Evolutionary conservation across 2,113 vertebrate species (phyloP).

Genomic region (Machaerirhynchus nigripectus): DNA sequence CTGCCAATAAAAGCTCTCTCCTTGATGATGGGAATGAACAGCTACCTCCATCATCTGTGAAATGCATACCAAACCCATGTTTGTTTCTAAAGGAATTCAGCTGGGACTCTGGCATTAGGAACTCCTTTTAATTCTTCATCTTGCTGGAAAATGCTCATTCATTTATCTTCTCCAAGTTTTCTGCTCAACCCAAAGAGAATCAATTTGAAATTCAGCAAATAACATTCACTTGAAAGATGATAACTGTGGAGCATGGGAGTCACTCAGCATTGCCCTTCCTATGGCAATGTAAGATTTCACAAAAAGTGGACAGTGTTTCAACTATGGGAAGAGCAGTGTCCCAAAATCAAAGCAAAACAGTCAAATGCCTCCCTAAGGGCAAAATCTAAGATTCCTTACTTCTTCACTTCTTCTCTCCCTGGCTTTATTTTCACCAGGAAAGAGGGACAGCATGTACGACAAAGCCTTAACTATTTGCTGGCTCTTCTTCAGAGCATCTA

Average conservation of each 20-base stretch:
- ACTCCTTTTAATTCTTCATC: background rate
- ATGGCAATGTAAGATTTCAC: background rate
- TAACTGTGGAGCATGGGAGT: background rate
- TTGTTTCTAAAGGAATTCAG: constrained; percentile 28
- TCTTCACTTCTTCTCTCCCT: background rate
- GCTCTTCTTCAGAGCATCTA: background rate
- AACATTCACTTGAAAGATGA: background rate
- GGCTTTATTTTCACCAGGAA: background rate
- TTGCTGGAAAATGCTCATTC: background rate
- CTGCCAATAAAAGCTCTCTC: background rate
- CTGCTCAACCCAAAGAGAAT: constrained; percentile 27
- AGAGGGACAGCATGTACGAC: background rate
- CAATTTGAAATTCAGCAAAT: constrained; percentile 22
- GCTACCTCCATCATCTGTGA: constrained; percentile 23
- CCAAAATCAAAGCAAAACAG: background rate
- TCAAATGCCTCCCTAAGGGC: background rate
- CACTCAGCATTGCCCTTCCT: background rate
- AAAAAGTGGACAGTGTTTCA: background rate
- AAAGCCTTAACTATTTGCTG: background rate
- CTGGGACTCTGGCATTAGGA: background rate
- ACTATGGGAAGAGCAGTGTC: background rate
- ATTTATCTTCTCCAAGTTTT: constrained; percentile 9
- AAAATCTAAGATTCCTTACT: background rate
- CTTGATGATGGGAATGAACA: background rate
- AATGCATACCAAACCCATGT: background rate